These are phyloP conservation scores for Lerista edwardsae DNA, from an alignment of 2,797 vertebrate species.

Conservation along the genomic window DNA sequence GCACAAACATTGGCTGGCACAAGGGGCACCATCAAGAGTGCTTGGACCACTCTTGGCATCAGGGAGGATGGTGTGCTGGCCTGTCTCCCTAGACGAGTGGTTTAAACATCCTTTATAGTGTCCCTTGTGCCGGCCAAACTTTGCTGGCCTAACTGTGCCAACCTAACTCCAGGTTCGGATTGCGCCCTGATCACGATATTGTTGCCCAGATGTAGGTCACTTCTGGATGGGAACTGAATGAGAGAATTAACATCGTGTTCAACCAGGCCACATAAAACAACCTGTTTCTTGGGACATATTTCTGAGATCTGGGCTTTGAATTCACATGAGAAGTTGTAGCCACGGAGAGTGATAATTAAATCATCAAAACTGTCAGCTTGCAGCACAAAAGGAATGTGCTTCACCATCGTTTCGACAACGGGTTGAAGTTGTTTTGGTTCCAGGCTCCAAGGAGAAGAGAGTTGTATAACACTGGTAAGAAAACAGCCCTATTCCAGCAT, in stretches of 20 bases:
- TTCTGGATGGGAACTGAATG: not conserved
- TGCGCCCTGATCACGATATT: too few relatives aligned
- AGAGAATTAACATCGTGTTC: not conserved
- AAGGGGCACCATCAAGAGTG: too few relatives aligned
- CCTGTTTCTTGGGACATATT: not conserved
- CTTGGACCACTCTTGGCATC: too few relatives aligned
- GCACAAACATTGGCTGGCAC: too few relatives aligned
- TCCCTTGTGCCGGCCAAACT: too few relatives aligned
- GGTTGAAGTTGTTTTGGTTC: not conserved
- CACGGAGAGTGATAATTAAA: not conserved
- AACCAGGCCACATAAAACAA: not conserved
- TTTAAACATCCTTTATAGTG: too few relatives aligned
- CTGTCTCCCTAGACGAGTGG: too few relatives aligned
- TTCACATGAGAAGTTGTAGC: not conserved
- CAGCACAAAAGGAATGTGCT: not conserved
- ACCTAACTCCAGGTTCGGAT: too few relatives aligned
- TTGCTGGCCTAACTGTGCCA: too few relatives aligned
- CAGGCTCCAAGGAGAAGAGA: not conserved
- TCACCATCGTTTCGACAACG: not conserved
- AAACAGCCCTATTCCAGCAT: not conserved
- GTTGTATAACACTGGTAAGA: not conserved
- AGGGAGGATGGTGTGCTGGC: too few relatives aligned
- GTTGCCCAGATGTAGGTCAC: not conserved
- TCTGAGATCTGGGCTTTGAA: not conserved
- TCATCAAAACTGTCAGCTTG: not conserved